Evolutionary conservation across 2,888 invertebrate species (phyloP), one percentile per base, ranked within the genome.

Genomic region (Flexamia atlantica): DNA sequence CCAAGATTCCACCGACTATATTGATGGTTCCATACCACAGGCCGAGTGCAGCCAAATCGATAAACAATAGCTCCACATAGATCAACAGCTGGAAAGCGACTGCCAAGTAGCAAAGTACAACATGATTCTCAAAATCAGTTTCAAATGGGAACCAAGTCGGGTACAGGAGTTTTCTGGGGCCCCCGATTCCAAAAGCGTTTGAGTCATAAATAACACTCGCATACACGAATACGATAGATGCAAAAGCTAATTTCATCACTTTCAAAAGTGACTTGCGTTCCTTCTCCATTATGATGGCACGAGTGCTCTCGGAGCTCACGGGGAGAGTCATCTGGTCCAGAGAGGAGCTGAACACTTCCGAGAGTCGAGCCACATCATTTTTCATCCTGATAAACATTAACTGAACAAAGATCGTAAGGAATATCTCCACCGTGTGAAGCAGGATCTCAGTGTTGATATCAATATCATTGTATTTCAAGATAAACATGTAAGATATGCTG

Each of bases 401-500:
- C 14, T 46, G 42, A 7, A 40, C 25, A 28, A 46, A 76, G 36
- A 76, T 76, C 2, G 74, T 46, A n/a, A 50, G 46, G 17, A 76
- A 76, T 14, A 76, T 42, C 40, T 76, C 74, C 10, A 46, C 74
- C 2, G 40, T 40, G 46, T 76, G 74, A 0, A 76, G 74, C 25
- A 76, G 30, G 23, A 76, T 76, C 12, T 76, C 74, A 20, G 74
- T 76, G 46, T 76, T 76, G 28, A 76, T 46, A 17, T 76, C 50
- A 46, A 76, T 76, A 28, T 76, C 74, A 14, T 76, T 20, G 74
- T 76, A 76, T 28, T 46, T 76, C 46, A 76, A 40, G 28, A 76
- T 46, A n/a, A 76, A 76, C 74, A 46, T 76, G 74, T 76, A 76
- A 25, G 28, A 76, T 10, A 76, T 46, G 40, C 74, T 76, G 28